A percentile compares a stretch with the other conserved stretches of the same genome.
Conservation (phyloP, 2,113 vertebrate genomes). For the Nothocercus julius region DNA sequence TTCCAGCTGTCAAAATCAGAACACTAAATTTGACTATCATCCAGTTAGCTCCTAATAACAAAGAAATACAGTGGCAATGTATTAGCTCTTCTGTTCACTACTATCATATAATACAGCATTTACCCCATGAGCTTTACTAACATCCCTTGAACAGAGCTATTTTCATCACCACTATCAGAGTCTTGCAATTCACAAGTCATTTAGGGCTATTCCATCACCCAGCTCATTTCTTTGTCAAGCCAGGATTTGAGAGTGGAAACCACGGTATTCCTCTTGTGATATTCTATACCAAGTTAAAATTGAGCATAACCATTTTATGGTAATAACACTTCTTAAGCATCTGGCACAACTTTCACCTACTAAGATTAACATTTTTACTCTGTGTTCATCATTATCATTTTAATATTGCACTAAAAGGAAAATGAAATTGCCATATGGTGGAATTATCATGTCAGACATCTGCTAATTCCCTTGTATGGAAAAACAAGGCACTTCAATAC, state of each 20-base stretch:
- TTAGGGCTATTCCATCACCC: background rate
- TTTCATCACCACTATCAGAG: background rate
- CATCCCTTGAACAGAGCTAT: background rate
- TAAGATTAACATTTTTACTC: background rate
- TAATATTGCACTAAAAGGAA: constrained; percentile 3
- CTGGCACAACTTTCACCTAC: background rate
- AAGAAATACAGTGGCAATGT: background rate
- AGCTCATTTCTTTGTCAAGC: background rate
- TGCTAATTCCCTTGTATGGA: background rate
- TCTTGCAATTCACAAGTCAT: background rate
- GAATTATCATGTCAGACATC: constrained; percentile 22
- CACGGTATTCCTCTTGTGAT: background rate
- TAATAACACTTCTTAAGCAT: background rate
- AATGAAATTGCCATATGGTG: background rate
- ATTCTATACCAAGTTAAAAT: background rate
- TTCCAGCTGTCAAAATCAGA: background rate
- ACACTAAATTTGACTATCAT: background rate
- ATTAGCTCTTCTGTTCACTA: background rate
- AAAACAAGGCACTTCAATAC: background rate
- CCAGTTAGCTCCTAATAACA: background rate
- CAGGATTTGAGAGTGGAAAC: background rate
- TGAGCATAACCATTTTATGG: background rate
- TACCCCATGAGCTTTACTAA: background rate
- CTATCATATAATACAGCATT: background rate
- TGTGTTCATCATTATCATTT: background rate